phyloP scores from a whole-genome alignment of 1,140 invertebrate genomes.

The Pemphigus obesinymphae region DNA sequence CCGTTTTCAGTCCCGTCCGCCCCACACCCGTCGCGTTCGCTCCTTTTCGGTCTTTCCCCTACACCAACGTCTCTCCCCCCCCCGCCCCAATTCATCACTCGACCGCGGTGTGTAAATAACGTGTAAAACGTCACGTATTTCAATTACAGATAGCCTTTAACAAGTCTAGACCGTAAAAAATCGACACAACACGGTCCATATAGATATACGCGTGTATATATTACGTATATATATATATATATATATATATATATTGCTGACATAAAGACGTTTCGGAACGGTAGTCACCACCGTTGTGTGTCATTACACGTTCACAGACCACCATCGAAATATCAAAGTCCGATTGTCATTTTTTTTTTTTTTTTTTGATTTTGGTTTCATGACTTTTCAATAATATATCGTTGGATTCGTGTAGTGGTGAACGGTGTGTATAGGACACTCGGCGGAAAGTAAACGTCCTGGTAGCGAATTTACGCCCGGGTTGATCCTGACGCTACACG shows the following conservation, averaged over 20 bases:
- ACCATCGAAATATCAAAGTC: too few species aligned
- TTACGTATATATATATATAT: neutral
- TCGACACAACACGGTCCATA: neutral
- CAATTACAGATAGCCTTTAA: constrained; percentile 31
- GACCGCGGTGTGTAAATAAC: constrained; percentile 12
- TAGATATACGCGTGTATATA: neutral
- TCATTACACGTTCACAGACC: too few species aligned
- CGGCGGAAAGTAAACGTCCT: too few species aligned
- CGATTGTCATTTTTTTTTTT: too few species aligned
- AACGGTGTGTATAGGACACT: too few species aligned
- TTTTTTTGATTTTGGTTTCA: too few species aligned
- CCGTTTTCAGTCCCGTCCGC: neutral
- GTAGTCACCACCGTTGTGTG: neutral
- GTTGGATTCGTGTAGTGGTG: too few species aligned
- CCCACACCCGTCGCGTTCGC: neutral
- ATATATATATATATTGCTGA: neutral
- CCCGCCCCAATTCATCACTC: neutral
- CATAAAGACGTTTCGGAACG: neutral
- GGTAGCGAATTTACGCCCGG: too few species aligned
- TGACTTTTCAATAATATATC: too few species aligned
- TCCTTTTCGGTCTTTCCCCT: too few species aligned
- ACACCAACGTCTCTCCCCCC: too few species aligned
- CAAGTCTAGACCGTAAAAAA: constrained; percentile 22
- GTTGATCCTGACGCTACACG: too few species aligned
- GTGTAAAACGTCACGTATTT: constrained; percentile 29